Percentiles rank a stretch among this genome's conserved stretches.
Conservation (phyloP, 64 coral and sea anemone genomes). For the Dendronephthya gigantea region DNA sequence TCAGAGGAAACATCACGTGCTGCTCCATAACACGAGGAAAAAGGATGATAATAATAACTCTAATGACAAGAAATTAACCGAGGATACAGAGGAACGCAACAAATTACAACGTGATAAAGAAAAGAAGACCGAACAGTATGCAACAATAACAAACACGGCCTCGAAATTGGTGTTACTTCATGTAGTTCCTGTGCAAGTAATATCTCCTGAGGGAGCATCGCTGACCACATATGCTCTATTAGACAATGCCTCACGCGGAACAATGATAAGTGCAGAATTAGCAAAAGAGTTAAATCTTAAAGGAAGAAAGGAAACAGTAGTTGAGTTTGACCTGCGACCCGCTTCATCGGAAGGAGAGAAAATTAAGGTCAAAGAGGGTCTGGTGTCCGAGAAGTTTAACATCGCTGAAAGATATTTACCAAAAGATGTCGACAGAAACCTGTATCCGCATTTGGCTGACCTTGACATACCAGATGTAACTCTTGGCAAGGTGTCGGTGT, state of each 20-base stretch:
- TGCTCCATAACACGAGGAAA: neutral
- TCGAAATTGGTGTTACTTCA: constrained; percentile 16
- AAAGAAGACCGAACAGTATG: constrained; percentile 13
- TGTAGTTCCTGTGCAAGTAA: constrained; percentile 28
- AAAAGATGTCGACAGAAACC: neutral
- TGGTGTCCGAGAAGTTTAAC: constrained; percentile 25
- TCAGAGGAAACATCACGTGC: constrained; percentile 33
- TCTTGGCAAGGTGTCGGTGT: constrained; percentile 10
- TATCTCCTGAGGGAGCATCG: neutral
- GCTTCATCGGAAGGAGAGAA: constrained; percentile 6
- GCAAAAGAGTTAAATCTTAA: neutral
- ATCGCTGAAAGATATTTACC: constrained; percentile 18
- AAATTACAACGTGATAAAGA: neutral
- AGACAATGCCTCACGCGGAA: constrained; percentile 32
- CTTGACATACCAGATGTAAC: constrained; percentile 2
- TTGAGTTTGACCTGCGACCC: constrained; percentile 25
- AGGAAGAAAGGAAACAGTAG: constrained; percentile 10
- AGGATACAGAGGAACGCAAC: neutral
- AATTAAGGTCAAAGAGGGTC: constrained; percentile 11
- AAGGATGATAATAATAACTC: neutral
- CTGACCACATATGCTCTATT: constrained; percentile 16
- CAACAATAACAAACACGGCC: neutral
- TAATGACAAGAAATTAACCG: neutral
- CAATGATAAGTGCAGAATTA: constrained; percentile 18
- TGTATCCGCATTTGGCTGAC: constrained; percentile 9